Base-by-base conservation (phyloP, 92 coral and sea anemone genomes). In the Porites evermanni region DNA sequence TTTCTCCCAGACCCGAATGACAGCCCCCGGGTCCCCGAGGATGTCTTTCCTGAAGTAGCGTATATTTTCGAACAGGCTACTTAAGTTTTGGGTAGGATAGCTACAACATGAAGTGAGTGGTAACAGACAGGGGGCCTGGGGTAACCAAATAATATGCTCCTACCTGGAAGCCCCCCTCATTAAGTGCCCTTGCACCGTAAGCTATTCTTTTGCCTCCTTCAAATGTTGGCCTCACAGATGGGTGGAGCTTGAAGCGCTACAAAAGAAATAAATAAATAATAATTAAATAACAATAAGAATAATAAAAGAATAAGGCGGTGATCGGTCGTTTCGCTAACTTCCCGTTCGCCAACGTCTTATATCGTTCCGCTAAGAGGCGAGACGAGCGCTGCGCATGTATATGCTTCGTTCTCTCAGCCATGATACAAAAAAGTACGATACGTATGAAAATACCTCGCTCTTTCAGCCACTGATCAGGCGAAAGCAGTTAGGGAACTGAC, bases 81-180 rank as follows among this genome's bases (percentile, higher is more conserved):
- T 56, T 14, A 3, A 11, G 61, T 56, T 56, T 56, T 56, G 61
- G 61, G 61, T 56, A 56, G 13, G 13, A 56, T 56, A 14, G 16
- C 61, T 11, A 56, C 61, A 56, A 4, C 17, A 60, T 76, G 6
- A 24, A 69, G 4, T 69, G 73, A 29, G 47, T 18, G 17, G 38
- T 11, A 3, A 44, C 16, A 69, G 23, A 38, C 69, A 14, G 24
- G 47, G 19, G 59, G 12, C 17, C 61, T 1, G 8, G 3, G 61
- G 12, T 56, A 24, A 16, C 51, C 47, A 17, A 9, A 81, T 1
- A 64, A 29, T 6, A 56, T 56, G 61, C 61, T 56, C 61, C 61
- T 56, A 97, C 99, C 98, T 97, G 99, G 26, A 82, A 90, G 50
- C 99, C 99, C 38, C 99, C 99, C 67, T 97, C 99, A 67, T 97